A percentile compares a stretch with the other conserved stretches of the same genome.
These are phyloP conservation scores for Rhabdophis nuchalis DNA, from an alignment of 2,797 vertebrate species.

Conservation along the genomic window DNA sequence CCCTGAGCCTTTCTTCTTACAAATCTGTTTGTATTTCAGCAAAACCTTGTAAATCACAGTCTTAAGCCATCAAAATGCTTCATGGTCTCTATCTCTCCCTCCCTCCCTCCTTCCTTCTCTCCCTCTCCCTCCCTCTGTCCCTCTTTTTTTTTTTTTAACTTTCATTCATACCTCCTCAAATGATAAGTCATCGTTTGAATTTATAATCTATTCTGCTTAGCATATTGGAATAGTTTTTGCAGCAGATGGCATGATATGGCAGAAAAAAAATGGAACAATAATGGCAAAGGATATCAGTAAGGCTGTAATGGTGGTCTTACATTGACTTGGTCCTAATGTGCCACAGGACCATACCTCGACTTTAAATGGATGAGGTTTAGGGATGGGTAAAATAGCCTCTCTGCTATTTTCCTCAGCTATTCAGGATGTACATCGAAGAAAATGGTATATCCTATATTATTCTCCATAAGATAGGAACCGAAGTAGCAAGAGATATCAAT, in stretches of 20 bases:
- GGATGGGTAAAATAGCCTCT: not conserved
- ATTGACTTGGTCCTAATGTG: not conserved
- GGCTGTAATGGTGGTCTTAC: not conserved
- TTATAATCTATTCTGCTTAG: conserved; percentile 25
- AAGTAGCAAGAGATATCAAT: not conserved
- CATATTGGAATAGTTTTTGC: not conserved
- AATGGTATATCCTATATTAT: not conserved
- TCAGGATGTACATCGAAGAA: not conserved
- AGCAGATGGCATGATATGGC: not conserved
- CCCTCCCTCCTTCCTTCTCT: too few species aligned
- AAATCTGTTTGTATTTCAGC: conserved; percentile 6
- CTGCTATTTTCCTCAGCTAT: not conserved
- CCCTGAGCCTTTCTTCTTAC: conserved; percentile 4
- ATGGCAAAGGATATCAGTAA: not conserved
- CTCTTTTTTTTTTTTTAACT: not conserved
- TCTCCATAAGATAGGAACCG: not conserved
- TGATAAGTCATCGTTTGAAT: conserved; percentile 37
- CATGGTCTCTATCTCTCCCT: not conserved
- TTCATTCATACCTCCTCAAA: conserved; percentile 34
- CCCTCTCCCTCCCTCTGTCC: too few species aligned
- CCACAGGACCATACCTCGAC: not conserved
- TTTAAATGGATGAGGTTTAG: not conserved
- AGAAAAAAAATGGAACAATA: not conserved
- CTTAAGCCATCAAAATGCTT: conserved; percentile 14
- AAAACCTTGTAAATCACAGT: conserved; percentile 10